A percentile compares a stretch with the other conserved stretches of the same genome.
Conservation (phyloP, 2,797 vertebrate species). For the Myiothlypis chrysogaster region DNA sequence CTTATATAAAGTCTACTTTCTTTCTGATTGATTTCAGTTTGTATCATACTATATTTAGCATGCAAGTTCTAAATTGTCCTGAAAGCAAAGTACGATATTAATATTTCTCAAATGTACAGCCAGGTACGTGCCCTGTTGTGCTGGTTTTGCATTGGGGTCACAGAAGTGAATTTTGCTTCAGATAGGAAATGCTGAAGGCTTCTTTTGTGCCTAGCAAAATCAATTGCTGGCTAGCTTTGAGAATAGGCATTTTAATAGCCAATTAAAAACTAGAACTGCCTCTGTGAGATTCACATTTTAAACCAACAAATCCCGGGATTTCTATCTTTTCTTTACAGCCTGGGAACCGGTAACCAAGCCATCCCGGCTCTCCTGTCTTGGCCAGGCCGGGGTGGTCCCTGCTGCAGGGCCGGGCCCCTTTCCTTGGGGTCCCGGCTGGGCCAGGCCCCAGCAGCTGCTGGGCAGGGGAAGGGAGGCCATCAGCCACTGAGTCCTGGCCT, state of each 20-base stretch:
- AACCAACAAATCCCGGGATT: neutral
- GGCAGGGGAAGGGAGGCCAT: neutral
- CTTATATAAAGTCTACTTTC: neutral
- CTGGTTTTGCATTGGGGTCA: neutral
- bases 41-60: neutral
- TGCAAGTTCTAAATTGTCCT: neutral
- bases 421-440: no score
- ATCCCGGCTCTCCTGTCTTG: neutral
- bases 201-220: neutral
- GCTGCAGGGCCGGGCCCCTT: neutral
- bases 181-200: neutral
- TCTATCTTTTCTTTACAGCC: neutral
- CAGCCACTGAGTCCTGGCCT: neutral
- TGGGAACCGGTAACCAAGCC: neutral
- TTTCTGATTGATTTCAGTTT: neutral
- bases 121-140: neutral
- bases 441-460: neutral
- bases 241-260: neutral
- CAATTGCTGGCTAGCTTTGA: neutral
- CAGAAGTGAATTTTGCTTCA: neutral
- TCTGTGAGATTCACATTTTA: neutral
- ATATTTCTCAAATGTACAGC: neutral
- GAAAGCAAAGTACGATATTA: neutral
- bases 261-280: neutral
- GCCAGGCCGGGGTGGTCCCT: neutral